These are phyloP conservation scores for Gadus macrocephalus DNA, from an alignment of 2,113 vertebrate species.

Conservation along the genomic window DNA sequence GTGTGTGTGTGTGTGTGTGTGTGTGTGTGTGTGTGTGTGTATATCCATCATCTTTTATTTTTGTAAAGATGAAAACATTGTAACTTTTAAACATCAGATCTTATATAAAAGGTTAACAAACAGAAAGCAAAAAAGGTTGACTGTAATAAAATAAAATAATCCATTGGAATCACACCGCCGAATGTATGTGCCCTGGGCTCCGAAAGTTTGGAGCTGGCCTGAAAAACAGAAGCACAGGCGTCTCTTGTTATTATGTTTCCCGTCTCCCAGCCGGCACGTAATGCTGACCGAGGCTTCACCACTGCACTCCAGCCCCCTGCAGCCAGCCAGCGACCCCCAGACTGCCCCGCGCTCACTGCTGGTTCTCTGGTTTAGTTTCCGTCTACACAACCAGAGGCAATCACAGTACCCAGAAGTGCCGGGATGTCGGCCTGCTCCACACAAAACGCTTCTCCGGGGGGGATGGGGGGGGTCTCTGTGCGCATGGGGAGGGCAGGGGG, in stretches of 20 bases:
- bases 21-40: no score
- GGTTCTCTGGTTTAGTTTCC: slow-evolving; percentile 35
- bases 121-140: no score
- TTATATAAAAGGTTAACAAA: no score
- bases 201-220: slow-evolving; percentile 35
- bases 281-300: slow-evolving; percentile 41
- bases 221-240: slow-evolving; percentile 38
- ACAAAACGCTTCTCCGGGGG: not conserved
- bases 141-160: not conserved
- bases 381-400: slow-evolving; percentile 37
- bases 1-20: no score
- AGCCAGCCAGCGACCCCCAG: slow-evolving; percentile 29
- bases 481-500: not conserved
- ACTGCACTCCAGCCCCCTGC: slow-evolving; percentile 25
- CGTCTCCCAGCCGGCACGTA: slow-evolving; percentile 33
- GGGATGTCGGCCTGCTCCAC: slow-evolving; percentile 3
- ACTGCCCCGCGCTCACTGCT: slow-evolving; percentile 42
- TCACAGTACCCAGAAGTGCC: slow-evolving; percentile 30
- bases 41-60: no score
- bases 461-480: no score
- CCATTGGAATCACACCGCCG: slow-evolving; percentile 24
- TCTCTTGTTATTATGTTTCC: slow-evolving; percentile 47
- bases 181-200: slow-evolving; percentile 36
- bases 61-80: no score
- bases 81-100: no score